phyloP scores from a whole-genome alignment of 2,888 invertebrate species.

The Cerceris ruficornis region DNA sequence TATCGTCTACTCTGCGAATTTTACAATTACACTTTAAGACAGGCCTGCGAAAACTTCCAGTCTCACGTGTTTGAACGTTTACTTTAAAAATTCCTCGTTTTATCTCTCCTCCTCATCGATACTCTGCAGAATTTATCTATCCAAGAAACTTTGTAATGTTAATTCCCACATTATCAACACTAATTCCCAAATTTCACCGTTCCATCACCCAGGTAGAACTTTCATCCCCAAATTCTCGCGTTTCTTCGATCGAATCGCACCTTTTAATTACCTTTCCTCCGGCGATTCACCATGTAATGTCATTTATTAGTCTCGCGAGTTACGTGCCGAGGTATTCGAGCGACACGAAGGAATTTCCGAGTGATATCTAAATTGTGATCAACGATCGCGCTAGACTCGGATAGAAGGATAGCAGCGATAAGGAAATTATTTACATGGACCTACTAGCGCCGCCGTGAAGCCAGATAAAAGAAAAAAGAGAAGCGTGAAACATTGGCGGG shows the following conservation, averaged over 20 bases:
- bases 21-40: too few species aligned
- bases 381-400: constrained; percentile 27
- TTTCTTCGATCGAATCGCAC: too few species aligned
- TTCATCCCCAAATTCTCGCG: too few species aligned
- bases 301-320: constrained; percentile 34
- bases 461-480: constrained; percentile 12
- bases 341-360: constrained; percentile 34
- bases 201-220: too few species aligned
- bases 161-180: neutral
- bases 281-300: constrained; percentile 14
- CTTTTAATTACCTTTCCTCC: constrained; percentile 2
- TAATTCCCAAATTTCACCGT: too few species aligned
- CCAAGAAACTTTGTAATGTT: neutral
- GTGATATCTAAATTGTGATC: constrained; percentile 54
- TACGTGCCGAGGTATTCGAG: constrained; percentile 15
- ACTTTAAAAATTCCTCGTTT: too few species aligned
- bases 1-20: too few species aligned
- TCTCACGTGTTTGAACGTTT: too few species aligned
- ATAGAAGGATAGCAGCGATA: constrained; percentile 39
- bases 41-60: too few species aligned
- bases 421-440: constrained; percentile 45
- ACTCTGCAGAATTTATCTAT: neutral
- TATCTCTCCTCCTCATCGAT: neutral
- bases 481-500: neutral
- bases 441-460: constrained; percentile 3